Evolutionary conservation across 1,140 invertebrate genomes (phyloP).

Genomic region (Physella acuta): DNA sequence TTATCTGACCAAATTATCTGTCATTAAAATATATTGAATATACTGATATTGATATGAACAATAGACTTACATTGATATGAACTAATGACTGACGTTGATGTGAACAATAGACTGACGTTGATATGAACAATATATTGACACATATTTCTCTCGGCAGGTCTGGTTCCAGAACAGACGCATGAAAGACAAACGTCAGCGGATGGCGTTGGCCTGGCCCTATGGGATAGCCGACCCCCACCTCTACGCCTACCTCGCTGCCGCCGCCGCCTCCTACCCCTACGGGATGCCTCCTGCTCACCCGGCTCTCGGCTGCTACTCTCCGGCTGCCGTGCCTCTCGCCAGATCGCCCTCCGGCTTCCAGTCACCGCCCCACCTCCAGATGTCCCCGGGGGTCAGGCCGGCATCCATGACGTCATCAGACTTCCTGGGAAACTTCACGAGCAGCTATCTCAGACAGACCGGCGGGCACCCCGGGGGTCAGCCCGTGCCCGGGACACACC

Average conservation of each 20-base stretch:
- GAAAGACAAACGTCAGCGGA: slow-evolving; percentile 95
- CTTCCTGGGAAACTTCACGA: slow-evolving; percentile 23
- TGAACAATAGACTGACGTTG: no score
- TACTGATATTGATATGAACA: no score
- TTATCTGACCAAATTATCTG: no score
- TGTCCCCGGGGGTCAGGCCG: slow-evolving; percentile 5
- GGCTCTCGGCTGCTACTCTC: slow-evolving; percentile 40
- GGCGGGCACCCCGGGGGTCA: not conserved
- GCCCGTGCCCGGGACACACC: slow-evolving; percentile 1
- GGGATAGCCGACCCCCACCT: slow-evolving; percentile 76
- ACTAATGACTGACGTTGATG: no score
- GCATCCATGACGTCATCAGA: slow-evolving; percentile 7
- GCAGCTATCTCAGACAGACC: slow-evolving; percentile 33
- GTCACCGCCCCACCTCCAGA: slow-evolving; percentile 17
- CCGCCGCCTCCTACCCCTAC: slow-evolving; percentile 68
- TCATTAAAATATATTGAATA: no score
- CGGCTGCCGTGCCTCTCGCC: not conserved
- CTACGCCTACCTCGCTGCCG: slow-evolving; percentile 85
- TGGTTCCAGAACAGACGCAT: slow-evolving; percentile 99
- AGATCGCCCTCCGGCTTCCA: slow-evolving; percentile 23
- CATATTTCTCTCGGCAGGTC: slow-evolving; percentile 73
- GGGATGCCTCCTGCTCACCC: slow-evolving; percentile 47
- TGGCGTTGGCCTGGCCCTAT: slow-evolving; percentile 93
- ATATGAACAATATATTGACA: no score
- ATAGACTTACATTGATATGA: no score